Evolutionary conservation across 1,140 invertebrate species (phyloP), one percentile per base, ranked within the genome.

Genomic region (Venturia canescens): DNA sequence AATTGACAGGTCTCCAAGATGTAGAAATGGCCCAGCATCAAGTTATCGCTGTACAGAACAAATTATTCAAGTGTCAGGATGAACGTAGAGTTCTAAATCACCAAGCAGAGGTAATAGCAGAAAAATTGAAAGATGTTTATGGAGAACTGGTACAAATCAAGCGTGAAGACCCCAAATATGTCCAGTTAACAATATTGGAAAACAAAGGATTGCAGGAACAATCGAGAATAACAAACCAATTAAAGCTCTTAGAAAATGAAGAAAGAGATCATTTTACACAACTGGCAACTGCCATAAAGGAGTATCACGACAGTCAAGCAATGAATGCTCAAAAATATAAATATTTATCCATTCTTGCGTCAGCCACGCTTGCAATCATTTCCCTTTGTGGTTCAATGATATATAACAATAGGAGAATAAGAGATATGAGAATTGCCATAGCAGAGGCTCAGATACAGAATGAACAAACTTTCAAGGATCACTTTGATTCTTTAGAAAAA

Each of bases 251-350:
- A 6, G 91, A 92, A 48, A 87, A 84, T 18, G 88, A 90, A 72
- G 90, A 91, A 69, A 85, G 86, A 4, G 89, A 92, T 81, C 80
- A 89, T 74, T 92, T 92, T 67, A 89, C 87, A 0, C 85, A 89
- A 27, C 85, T 92, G 27, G 84, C 90, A 23, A 92, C 90, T 5
- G 89, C 89, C 4, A 91, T 91, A 7, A 92, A 92, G 78, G 91
- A 92, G 66, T 91, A 92, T 82, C 91, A 92, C n/a, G 90, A 91
- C 77, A 85, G 80, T 15, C 91, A 92, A 83, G 83, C 85, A 27
- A 86, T 90, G 74, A 89, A 89, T 81, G 87, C 88, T 1, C 89
- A 91, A 70, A 91, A 90, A 76, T 90, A 89, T 34, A 91, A 91
- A 66, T 92, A 92, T 82, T 26, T 92, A 26, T 92, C 91, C 6